Percentiles rank a stretch among this genome's conserved stretches.
These are phyloP conservation scores for Laticauda laticaudata DNA, from an alignment of 2,113 vertebrate genomes.

Conservation along the genomic window DNA sequence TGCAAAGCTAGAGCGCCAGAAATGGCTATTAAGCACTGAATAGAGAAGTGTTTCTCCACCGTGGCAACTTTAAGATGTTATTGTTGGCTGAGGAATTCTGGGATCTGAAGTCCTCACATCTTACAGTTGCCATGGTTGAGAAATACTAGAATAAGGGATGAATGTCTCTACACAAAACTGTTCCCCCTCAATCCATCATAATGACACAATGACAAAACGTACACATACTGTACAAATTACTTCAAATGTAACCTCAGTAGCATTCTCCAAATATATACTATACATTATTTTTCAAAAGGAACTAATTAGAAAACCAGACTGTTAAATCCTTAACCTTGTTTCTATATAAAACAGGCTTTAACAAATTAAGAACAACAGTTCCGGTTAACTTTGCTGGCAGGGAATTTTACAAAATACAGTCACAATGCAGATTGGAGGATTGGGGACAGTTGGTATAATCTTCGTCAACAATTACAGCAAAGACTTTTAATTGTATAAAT, in stretches of 20 bases:
- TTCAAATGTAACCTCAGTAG: neutral
- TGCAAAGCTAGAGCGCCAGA: neutral
- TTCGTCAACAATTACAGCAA: neutral
- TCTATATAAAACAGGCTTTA: neutral
- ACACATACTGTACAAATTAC: neutral
- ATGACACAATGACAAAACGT: neutral
- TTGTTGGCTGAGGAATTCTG: neutral
- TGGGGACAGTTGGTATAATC: neutral
- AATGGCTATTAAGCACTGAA: neutral
- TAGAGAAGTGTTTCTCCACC: neutral
- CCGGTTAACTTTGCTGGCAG: neutral
- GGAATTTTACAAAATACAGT: neutral
- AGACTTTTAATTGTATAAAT: neutral
- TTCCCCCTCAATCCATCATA: neutral
- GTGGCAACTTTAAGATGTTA: neutral
- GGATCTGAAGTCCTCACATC: neutral
- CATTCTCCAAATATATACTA: neutral
- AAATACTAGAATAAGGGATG: neutral
- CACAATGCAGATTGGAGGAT: neutral
- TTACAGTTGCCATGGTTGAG: neutral
- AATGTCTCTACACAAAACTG: neutral
- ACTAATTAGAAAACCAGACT: neutral
- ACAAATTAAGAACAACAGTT: neutral
- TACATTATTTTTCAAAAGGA: neutral
- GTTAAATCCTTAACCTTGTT: neutral